Evolutionary conservation across 2,888 invertebrate genomes (phyloP).

Genomic region (Cryptocheilus praepositus): DNA sequence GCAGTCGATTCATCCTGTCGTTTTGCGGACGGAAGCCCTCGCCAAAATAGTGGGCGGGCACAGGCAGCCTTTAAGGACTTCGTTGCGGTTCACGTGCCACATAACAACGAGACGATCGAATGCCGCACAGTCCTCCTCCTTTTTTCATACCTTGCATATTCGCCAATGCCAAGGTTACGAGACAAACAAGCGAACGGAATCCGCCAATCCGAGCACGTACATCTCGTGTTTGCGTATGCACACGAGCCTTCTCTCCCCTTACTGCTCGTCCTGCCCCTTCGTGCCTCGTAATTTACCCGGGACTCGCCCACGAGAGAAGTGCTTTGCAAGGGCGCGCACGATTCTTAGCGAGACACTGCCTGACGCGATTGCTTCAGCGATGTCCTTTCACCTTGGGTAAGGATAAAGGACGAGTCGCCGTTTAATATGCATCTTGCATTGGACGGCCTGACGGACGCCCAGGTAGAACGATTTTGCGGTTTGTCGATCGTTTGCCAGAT

Average conservation of each 20-base stretch:
- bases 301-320: too few relatives aligned
- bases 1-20: neutral
- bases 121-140: neutral
- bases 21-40: slow-evolving; percentile 10
- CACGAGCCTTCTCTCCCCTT: slow-evolving; percentile 24
- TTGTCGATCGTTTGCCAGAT: too few relatives aligned
- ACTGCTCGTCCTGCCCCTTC: slow-evolving; percentile 2
- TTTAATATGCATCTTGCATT: too few relatives aligned
- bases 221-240: slow-evolving; percentile 48
- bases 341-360: slow-evolving; percentile 27
- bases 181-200: slow-evolving; percentile 33
- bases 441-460: too few relatives aligned
- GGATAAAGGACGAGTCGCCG: slow-evolving; percentile 8
- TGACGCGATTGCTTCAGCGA: slow-evolving; percentile 22
- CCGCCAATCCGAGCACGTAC: slow-evolving; percentile 50
- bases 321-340: slow-evolving; percentile 31
- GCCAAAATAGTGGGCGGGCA: slow-evolving; percentile 5
- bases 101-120: slow-evolving; percentile 14
- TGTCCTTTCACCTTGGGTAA: slow-evolving; percentile 14
- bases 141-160: slow-evolving; percentile 23
- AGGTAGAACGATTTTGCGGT: too few relatives aligned
- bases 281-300: slow-evolving; percentile 13
- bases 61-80: slow-evolving; percentile 9
- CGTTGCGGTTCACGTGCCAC: slow-evolving; percentile 4
- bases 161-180: slow-evolving; percentile 51